phyloP scores from a whole-genome alignment of 2,113 vertebrate genomes.

The Osmerus mordax region DNA sequence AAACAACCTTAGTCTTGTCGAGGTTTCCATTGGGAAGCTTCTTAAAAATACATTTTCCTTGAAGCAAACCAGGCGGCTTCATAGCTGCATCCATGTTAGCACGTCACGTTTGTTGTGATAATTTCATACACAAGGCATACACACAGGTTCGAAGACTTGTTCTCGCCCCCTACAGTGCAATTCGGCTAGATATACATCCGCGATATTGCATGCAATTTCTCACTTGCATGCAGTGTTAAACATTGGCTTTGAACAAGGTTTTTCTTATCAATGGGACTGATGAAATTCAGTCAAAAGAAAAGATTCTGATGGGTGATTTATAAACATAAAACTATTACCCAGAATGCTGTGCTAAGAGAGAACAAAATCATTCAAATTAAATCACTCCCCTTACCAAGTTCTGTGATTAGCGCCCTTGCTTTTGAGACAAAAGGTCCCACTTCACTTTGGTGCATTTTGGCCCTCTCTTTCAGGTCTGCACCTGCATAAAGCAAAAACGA shows the following conservation, averaged over 20 bases:
- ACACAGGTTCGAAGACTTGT: no score
- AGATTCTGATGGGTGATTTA: neutral
- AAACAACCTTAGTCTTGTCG: no score
- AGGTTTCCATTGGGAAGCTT: no score
- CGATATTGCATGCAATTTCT: neutral
- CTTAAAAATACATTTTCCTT: no score
- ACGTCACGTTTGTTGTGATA: no score
- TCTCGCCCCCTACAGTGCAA: no score
- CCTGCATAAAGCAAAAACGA: slow-evolving; percentile 66
- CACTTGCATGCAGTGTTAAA: neutral
- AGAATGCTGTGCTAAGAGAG: neutral
- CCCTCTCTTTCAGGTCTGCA: slow-evolving; percentile 95
- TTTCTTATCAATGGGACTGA: neutral
- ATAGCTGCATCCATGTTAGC: no score
- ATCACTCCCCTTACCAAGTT: slow-evolving; percentile 77
- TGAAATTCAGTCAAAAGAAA: neutral
- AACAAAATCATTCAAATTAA: neutral
- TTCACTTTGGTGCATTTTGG: slow-evolving; percentile 93
- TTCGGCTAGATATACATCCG: no score
- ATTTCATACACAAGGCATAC: no score
- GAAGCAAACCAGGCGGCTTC: no score
- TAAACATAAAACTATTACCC: slow-evolving; percentile 1
- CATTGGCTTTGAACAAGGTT: neutral
- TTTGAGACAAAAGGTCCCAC: slow-evolving; percentile 93
- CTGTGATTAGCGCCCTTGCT: slow-evolving; percentile 88